A percentile compares a stretch with the other conserved stretches of the same genome.
Conservation (phyloP, 2,797 vertebrate species). For the Myotis pilosus region DNA sequence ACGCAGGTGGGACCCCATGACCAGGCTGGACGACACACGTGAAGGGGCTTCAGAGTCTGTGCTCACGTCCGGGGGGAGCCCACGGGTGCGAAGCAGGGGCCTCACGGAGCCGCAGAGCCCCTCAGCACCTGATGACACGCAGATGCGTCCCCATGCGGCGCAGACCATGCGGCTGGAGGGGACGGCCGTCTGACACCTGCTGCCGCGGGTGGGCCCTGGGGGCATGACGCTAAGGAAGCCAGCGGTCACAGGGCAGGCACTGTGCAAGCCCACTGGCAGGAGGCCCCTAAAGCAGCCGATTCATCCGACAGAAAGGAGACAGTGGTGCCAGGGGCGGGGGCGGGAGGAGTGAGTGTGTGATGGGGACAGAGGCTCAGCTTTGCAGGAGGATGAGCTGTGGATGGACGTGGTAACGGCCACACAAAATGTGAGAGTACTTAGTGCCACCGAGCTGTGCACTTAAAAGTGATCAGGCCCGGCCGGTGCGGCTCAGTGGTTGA, state of each 20-base stretch:
- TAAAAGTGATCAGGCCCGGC: too few species aligned
- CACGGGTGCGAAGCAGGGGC: neutral
- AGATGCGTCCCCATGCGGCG: neutral
- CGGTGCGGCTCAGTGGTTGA: too few species aligned
- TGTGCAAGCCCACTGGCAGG: too few species aligned
- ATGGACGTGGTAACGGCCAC: accelerated
- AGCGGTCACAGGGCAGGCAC: neutral
- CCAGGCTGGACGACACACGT: accelerated
- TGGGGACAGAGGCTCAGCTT: neutral
- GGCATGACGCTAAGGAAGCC: neutral
- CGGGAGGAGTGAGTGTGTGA: neutral
- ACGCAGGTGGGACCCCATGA: accelerated
- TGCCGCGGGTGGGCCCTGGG: neutral
- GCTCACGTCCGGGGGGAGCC: neutral
- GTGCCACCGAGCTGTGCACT: accelerated
- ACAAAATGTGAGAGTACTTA: accelerated
- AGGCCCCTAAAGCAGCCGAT: neutral
- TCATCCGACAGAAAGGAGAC: neutral
- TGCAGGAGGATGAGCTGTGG: neutral
- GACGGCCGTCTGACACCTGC: neutral
- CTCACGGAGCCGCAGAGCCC: too few species aligned
- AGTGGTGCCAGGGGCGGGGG: too few species aligned
- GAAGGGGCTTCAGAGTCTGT: neutral
- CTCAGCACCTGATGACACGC: neutral
- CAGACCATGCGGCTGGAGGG: too few species aligned